Base-by-base conservation (phyloP, 2,113 vertebrate species). In the Psettodes erumei region DNA sequence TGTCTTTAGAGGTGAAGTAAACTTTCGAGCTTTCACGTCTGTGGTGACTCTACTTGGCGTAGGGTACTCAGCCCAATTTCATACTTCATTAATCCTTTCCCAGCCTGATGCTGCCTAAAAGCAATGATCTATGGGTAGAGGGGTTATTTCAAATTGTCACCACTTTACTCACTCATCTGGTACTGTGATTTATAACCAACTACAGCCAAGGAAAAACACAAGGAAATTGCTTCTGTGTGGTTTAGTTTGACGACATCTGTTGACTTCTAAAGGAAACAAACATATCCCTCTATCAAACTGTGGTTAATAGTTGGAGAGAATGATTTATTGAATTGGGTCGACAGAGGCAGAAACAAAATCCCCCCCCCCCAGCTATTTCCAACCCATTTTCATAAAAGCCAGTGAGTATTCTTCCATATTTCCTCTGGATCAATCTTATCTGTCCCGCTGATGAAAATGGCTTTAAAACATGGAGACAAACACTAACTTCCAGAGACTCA, bases 41-140 rank as follows among this genome's bases (percentile, higher is more conserved):
- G 68, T 21, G 66, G 76, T 45, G 55, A 70, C 56, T 60, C 71
- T 33, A 12, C 50, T 68, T 32, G 50, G 62, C 27, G 45, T 62
- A 32, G 61, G 68, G 78, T 55, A 53, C 30, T 51, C n/a, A 42
- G 86, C 79, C 85, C 66, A 82, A 81, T 77, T 77, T 92, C 86
- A 91, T 87, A 90, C 78, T 86, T 85, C 79, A 86, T 93, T 84
- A 90, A 88, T 93, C 80, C 75, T 91, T 90, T 86, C 85, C 71
- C 75, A 90, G 83, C 61, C 78, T 42, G 18, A 70, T 68, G 32
- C 79, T 84, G 53, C 60, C 70, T 40, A 50, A 45, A 84, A 62
- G n/a, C 68, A 79, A 12, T 82, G 77, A 91, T 88, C 72, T 86
- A 83, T 88, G 79, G 82, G 59, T 67, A 74, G 33, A 79, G 82